Base-by-base conservation (phyloP, 2,888 invertebrate genomes). In the Polydesmus complanatus region DNA sequence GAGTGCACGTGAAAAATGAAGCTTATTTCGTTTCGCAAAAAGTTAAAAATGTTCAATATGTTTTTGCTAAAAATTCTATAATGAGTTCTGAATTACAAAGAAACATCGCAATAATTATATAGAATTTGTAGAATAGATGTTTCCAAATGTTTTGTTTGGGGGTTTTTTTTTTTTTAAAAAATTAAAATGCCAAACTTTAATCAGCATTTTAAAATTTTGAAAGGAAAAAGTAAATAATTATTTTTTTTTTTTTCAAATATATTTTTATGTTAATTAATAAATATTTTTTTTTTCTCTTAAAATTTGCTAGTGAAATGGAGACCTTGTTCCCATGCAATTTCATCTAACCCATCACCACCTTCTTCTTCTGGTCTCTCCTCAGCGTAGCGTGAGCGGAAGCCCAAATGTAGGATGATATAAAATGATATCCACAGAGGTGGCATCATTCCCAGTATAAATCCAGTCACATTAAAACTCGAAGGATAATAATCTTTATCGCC, bases 401-500 rank as follows among this genome's bases (percentile, higher is more conserved):
- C 67, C 49, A 68, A 62, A 54, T 67, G 67, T 22, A 68, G 55
- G 53, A 68, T 68, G 59, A 68, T 68, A 61, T 68, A 68, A 53
- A 68, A 65, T 2, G 66, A 67, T 48, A 68, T 67, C 59, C 65
- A 63, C 3, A 68, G 54, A 1, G 68, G 67, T 1, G 68, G 68
- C 25, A 66, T 62, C 68, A 68, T 68, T 0, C 68, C 68, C 8
- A 68, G 58, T 25, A 67, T 66, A 61, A 68, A 68, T 2, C 68
- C 68, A 2, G 65, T 66, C 18, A 67, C 64, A 47, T 66, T 67
- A 61, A 66, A 64, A 18, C 54, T 56, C 21, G 58, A 54, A 27
- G 21, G 47, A 22, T 25, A 56, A 22, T 21, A 52, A 47, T 27
- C 19, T 56, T 25, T 48, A 8, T 56, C 21, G 55, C 56, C 47